Conservation (phyloP, 1,140 invertebrate genomes). For the Papilio glaucus region DNA sequence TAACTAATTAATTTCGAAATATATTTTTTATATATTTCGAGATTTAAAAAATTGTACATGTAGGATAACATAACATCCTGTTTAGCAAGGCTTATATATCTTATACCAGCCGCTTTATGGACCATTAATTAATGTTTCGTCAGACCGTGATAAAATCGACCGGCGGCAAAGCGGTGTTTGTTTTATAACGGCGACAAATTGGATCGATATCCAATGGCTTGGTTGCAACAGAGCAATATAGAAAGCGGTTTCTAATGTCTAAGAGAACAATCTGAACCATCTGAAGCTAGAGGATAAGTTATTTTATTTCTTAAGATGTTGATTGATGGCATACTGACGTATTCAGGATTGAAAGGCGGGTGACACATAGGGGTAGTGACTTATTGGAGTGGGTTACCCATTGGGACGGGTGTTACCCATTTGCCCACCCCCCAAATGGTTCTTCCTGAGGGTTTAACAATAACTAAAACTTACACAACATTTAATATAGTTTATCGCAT, state of each 20-base stretch:
- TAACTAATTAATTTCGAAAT: no score
- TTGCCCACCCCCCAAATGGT: no score
- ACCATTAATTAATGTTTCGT: conserved; percentile 16
- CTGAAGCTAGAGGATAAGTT: background rate
- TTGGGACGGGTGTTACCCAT: no score
- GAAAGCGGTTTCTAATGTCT: conserved; percentile 1
- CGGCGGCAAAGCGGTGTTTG: background rate
- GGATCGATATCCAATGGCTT: background rate
- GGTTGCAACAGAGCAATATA: background rate
- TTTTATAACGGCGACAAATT: conserved; percentile 17
- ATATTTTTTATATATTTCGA: no score
- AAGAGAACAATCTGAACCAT: background rate
- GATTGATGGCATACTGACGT: background rate
- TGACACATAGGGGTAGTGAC: no score
- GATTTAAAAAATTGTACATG: no score
- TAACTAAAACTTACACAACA: no score
- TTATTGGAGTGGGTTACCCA: no score
- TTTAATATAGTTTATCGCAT: no score
- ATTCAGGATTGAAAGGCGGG: no score
- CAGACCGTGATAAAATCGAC: conserved; percentile 1
- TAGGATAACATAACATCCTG: background rate
- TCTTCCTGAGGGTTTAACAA: no score
- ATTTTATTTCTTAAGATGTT: background rate
- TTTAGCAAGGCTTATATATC: background rate
- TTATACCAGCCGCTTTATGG: background rate